Evolutionary conservation across 2,797 vertebrate genomes (phyloP), one percentile per base, ranked within the genome.

Genomic region (Galaxias olidus): DNA sequence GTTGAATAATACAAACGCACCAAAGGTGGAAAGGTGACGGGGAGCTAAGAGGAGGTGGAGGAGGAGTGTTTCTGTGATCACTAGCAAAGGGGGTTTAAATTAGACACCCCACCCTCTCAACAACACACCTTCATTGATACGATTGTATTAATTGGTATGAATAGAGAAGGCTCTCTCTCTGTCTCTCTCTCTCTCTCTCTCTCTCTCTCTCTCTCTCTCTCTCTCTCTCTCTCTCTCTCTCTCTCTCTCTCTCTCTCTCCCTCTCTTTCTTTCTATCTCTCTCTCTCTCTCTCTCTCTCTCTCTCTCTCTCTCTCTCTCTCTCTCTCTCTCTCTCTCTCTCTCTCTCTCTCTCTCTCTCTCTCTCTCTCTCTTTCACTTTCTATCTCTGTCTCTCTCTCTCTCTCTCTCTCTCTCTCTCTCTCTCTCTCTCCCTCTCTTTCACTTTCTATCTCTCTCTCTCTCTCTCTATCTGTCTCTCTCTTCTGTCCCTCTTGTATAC

Each of bases 141-240:
- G 86, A 90, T 86, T 80, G 84, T 86, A 89, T 90, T 92, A 91
- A 92, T 93, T 92, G 91, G 89, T 85, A 86, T 88, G 87, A 90
- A 87, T 86, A 88, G 86, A 86, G 78, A 51, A 69, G 70, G 73
- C 46, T 46, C 14, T 61, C 49, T 13, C 47, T 53, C 53, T 77
- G 74, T 76, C 74, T 75, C 75, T 71, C 68, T 75, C 74, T 83
- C 76, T 8, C 14, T 8, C 49, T 17, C n/a, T 44, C 56, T n/a
- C n/a, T 10, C 41, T 42, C n/a, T 15, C 44, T 15, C 7, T 18
- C 56, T 1, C 45, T 44, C 41, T 19, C 55, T 42, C 44, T 18
- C 18, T 18, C 42, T n/a, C 41, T 30, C 30, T 30, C 30, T 30
- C 30, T 30, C 30, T 30, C 30, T 30, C 56, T 18, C 55, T 13